Evolutionary conservation across 2,888 invertebrate species (phyloP).

Genomic region (Griposia aprilina): DNA sequence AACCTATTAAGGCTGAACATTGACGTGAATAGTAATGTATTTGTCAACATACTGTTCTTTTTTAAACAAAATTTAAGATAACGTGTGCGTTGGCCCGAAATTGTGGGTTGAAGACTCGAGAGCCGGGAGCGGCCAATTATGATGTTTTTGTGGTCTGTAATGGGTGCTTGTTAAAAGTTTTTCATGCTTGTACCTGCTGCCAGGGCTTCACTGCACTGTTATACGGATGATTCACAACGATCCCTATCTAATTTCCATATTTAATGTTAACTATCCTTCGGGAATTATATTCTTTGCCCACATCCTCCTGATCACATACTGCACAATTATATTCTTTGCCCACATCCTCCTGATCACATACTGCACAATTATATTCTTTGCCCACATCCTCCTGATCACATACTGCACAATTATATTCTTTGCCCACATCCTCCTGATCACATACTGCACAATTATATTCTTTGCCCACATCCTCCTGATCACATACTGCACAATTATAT

Average conservation of each 20-base stretch:
- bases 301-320: no score
- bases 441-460: not conserved
- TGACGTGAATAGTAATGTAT: constrained; percentile 57
- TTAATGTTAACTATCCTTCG: constrained; percentile 49
- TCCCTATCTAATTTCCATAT: constrained; percentile 61
- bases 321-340: no score
- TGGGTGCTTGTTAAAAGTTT: constrained; percentile 70
- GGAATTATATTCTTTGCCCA: constrained; percentile 28
- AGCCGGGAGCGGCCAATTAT: constrained; percentile 74
- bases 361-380: not conserved
- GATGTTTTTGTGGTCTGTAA: constrained; percentile 68
- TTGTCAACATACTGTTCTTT: constrained; percentile 58
- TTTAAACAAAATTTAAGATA: constrained; percentile 48
- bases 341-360: constrained; percentile 23
- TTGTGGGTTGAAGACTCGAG: constrained; percentile 40
- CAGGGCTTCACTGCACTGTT: constrained; percentile 32
- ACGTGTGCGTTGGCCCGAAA: constrained; percentile 56
- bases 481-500: constrained; percentile 20
- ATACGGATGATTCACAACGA: constrained; percentile 21
- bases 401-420: not conserved
- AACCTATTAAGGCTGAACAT: constrained; percentile 54
- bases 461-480: constrained; percentile 20
- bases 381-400: constrained; percentile 24
- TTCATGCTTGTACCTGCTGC: constrained; percentile 55
- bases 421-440: constrained; percentile 25